Conservation (phyloP, 1,140 invertebrate species). For the Pantala flavescens region DNA sequence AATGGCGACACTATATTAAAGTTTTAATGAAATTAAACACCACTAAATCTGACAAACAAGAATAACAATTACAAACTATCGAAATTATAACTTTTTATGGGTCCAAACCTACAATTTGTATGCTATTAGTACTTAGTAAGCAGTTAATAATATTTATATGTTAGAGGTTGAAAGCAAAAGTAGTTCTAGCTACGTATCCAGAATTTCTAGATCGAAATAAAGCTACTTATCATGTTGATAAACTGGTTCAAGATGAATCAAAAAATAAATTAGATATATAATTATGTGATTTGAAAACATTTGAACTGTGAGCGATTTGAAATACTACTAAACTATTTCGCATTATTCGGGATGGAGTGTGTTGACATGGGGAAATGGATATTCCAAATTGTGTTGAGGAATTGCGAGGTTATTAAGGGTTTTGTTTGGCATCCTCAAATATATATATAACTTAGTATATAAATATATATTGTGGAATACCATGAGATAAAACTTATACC, state of each 20-base stretch:
- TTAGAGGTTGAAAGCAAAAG: not conserved
- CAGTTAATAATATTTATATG: not conserved
- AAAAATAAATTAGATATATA: not conserved
- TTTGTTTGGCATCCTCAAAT: too few species aligned
- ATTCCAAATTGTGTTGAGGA: not conserved
- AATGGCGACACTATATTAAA: not conserved
- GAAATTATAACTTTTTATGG: not conserved
- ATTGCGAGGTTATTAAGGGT: too few species aligned
- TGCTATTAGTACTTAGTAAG: not conserved
- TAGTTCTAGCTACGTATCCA: not conserved
- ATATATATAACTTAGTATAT: too few species aligned
- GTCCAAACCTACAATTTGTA: not conserved
- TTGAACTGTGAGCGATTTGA: not conserved
- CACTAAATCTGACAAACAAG: not conserved
- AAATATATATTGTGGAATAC: too few species aligned
- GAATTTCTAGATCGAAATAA: slow-evolving; percentile 1
- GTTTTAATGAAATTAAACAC: not conserved
- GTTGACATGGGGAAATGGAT: not conserved
- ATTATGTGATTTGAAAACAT: not conserved
- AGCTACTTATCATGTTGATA: not conserved
- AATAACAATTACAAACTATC: slow-evolving; percentile 8
- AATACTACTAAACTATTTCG: not conserved
- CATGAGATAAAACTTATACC: too few species aligned
- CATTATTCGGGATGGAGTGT: not conserved
- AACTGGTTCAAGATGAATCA: not conserved